A percentile compares a stretch with the other conserved stretches of the same genome.
Conservation (phyloP, 2,888 invertebrate genomes). For the Fragum sueziense region DNA sequence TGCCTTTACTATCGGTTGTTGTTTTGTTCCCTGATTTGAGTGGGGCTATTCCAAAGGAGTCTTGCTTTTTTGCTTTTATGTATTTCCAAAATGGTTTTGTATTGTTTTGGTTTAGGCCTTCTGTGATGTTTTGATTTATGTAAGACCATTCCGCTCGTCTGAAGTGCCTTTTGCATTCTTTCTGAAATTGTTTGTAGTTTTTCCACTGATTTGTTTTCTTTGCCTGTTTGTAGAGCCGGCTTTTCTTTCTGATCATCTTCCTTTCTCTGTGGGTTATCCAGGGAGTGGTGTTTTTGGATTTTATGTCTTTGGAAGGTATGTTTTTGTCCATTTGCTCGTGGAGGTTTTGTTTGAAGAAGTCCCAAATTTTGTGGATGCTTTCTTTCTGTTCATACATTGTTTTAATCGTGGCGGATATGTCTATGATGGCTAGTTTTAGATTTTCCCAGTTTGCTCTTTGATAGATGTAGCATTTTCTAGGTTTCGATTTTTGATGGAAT, state of each 20-base stretch:
- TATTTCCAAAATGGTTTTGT: not conserved
- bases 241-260: constrained; percentile 18
- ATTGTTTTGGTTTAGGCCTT: constrained; percentile 30
- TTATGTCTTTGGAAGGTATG: not conserved
- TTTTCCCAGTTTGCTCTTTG: constrained; percentile 41
- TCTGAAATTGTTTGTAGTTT: constrained; percentile 30
- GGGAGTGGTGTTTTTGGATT: not conserved
- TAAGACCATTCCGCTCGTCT: constrained; percentile 40
- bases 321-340: not conserved
- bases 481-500: constrained; percentile 2
- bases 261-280: constrained; percentile 20
- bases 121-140: constrained; percentile 33
- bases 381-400: not conserved
- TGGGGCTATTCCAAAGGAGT: not conserved
- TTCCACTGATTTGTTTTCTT: constrained; percentile 38
- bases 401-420: not conserved
- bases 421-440: not conserved
- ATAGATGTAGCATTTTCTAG: constrained; percentile 34
- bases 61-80: not conserved
- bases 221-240: constrained; percentile 44
- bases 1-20: constrained; percentile 41
- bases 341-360: not conserved
- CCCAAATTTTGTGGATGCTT: not conserved
- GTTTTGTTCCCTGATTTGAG: not conserved
- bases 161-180: constrained; percentile 30